Evolutionary conservation across 2,113 vertebrate genomes (phyloP).

Genomic region (Rhodinocichla rosea): DNA sequence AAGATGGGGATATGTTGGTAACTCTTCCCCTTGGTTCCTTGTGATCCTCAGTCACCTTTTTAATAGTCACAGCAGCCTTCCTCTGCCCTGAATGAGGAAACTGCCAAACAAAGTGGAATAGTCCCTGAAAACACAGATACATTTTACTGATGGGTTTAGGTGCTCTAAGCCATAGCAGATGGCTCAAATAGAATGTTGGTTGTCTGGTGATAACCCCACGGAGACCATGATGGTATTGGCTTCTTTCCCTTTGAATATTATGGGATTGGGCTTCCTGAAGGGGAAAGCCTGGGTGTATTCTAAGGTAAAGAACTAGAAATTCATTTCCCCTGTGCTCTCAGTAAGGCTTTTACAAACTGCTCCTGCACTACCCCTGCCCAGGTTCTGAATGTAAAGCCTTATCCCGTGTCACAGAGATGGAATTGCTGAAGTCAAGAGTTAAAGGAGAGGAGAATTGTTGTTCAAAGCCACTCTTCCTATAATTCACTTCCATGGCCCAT

Average conservation of each 20-base stretch:
- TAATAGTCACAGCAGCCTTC: background rate
- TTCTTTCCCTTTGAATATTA: background rate
- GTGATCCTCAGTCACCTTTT: background rate
- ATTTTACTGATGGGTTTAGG: background rate
- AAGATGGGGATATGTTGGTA: fast-evolving
- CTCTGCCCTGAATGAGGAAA: background rate
- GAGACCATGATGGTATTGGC: background rate
- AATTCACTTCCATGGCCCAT: fast-evolving
- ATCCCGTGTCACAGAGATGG: background rate
- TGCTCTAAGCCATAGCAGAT: background rate
- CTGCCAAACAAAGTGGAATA: background rate
- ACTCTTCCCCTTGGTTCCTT: background rate
- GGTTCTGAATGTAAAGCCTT: background rate
- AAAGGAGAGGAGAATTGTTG: background rate
- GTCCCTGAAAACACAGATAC: background rate
- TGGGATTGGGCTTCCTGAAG: background rate
- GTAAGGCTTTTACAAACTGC: background rate
- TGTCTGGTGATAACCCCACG: background rate
- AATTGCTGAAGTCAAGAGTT: background rate
- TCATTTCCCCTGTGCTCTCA: background rate
- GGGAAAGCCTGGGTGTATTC: background rate
- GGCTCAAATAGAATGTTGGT: background rate
- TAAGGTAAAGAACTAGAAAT: background rate
- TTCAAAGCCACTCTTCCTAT: background rate
- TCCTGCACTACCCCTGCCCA: background rate